A percentile compares a stretch with the other conserved stretches of the same genome.
Evolutionary conservation across 2,113 vertebrate genomes (phyloP).

Genomic region (Hippolais icterina): DNA sequence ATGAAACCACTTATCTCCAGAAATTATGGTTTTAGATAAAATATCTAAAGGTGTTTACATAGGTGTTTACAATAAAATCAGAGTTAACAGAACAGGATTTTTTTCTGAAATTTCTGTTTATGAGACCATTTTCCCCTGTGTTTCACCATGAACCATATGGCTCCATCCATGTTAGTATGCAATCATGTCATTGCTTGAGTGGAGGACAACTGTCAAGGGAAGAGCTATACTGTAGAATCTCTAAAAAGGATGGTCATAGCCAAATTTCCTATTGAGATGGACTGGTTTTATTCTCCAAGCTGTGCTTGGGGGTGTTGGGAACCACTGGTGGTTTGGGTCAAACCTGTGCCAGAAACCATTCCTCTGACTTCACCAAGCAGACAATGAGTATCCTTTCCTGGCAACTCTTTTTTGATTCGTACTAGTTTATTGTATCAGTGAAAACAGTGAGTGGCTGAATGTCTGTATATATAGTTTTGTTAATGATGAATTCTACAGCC

Average conservation of each 20-base stretch:
- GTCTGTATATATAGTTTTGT: background rate
- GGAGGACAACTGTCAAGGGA: background rate
- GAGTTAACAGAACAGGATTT: background rate
- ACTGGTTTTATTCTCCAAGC: background rate
- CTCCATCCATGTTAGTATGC: background rate
- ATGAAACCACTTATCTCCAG: background rate
- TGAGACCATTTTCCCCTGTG: background rate
- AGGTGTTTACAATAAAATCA: background rate
- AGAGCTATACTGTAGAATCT: background rate
- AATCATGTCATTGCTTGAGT: background rate
- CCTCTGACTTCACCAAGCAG: background rate
- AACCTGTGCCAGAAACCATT: background rate
- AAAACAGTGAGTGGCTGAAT: background rate
- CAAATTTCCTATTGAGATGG: background rate
- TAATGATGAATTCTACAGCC: background rate
- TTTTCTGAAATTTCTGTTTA: background rate
- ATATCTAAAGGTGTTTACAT: too few species aligned
- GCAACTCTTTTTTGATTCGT: background rate
- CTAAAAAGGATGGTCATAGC: background rate
- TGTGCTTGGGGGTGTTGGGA: background rate
- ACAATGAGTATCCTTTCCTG: background rate
- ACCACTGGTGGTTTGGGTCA: accelerated
- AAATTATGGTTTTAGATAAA: background rate
- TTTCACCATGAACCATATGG: background rate
- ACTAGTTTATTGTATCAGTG: background rate